phyloP scores from a whole-genome alignment of 2,888 invertebrate species.

The Actias luna region DNA sequence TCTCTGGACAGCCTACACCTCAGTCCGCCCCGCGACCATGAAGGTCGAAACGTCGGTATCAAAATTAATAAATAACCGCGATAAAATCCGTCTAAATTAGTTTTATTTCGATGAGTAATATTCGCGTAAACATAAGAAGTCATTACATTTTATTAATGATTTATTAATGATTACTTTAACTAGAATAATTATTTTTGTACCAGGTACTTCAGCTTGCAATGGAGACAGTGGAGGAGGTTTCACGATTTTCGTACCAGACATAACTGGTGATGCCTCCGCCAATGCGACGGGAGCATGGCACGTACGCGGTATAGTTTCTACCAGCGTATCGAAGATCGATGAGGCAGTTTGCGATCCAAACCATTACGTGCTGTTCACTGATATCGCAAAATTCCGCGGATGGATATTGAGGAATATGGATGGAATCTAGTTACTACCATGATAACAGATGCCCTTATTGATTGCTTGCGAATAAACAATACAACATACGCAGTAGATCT shows the following conservation, averaged over 20 bases:
- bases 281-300: conserved; percentile 45
- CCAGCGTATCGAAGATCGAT: conserved; percentile 37
- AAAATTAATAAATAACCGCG: no score
- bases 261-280: conserved; percentile 24
- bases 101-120: no score
- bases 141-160: no score
- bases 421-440: no score
- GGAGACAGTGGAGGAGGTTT: conserved; percentile 79
- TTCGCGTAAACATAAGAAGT: no score
- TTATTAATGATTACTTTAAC: background rate
- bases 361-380: conserved; percentile 71
- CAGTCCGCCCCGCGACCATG: no score
- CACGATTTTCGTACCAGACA: conserved; percentile 53
- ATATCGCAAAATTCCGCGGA: conserved; percentile 47
- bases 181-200: conserved; percentile 17
- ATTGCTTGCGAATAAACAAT: no score
- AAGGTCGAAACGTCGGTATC: no score
- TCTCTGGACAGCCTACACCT: no score
- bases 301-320: conserved; percentile 51
- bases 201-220: conserved; percentile 73
- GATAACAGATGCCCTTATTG: no score
- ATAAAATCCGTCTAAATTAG: no score
- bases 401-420: conserved; percentile 43
- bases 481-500: no score
- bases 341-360: conserved; percentile 60